Evolutionary conservation across 1,140 invertebrate species (phyloP).

Genomic region (Ooceraea biroi): DNA sequence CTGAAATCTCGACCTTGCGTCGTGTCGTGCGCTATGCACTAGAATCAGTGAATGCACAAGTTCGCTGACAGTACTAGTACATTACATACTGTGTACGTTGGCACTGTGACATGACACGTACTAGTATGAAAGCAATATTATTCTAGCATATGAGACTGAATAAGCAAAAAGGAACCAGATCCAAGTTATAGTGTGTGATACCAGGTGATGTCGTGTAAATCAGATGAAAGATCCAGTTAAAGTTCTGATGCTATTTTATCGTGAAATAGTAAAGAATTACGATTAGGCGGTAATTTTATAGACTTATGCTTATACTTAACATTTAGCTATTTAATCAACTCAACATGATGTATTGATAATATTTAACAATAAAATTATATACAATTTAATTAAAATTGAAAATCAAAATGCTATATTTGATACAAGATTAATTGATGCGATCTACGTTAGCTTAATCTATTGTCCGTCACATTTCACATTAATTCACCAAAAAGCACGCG

Average conservation of each 20-base stretch:
- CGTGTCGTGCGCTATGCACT: not conserved
- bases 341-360: not conserved
- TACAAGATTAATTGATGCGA: not conserved
- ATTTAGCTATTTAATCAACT: not conserved
- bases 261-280: conserved; percentile 27
- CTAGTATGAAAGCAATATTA: not conserved
- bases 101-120: not conserved
- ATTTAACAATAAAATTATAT: not conserved
- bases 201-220: not conserved
- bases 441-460: not conserved
- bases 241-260: not conserved
- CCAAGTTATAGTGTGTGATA: not conserved
- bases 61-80: not conserved
- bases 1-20: conserved; percentile 6
- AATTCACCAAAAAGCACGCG: not conserved
- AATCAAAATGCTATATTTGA: not conserved
- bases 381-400: not conserved
- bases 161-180: not conserved
- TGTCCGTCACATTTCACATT: not conserved
- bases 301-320: not conserved
- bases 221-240: not conserved
- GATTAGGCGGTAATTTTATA: conserved; percentile 3
- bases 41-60: not conserved
- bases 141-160: conserved; percentile 1
- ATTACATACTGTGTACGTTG: not conserved